Evolutionary conservation across 2,113 vertebrate genomes (phyloP), one percentile per base, ranked within the genome.

Genomic region (Apteryx mantelli): DNA sequence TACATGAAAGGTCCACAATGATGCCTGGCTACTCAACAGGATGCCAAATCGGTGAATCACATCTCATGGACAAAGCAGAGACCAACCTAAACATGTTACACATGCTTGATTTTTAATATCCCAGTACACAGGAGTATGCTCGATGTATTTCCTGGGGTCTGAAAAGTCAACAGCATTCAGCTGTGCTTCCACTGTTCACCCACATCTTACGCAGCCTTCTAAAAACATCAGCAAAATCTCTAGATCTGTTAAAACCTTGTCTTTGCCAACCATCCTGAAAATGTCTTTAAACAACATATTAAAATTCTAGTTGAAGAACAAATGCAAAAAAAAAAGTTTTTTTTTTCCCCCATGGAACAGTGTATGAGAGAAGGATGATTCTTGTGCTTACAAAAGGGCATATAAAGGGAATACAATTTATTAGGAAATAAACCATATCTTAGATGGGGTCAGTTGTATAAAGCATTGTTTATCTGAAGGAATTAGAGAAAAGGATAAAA

Each of bases 11-110:
- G 87, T 80, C 65, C 64, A 94, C 85, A 96, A 80, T 71, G 89
- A 90, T 95, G 94, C 82, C 87, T 91, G 82, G 96, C 84, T 91
- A 92, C 94, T 95, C 88, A 91, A 93, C 94, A 95, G 94, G 95
- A 95, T 95, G 91, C 97, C 91, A 94, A 13, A 77, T 63, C 52
- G 46, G 91, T 96, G 93, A 94, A 94, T 96, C 82, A 88, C 64
- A 61, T 93, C 91, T 88, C 79, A 42, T 52, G 95, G 82, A 65
- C 76, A 55, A 89, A 96, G 93, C 93, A 95, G 93, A 95, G 75
- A 75, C 75, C 84, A 74, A 78, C 70, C 78, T 81, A 70, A 94
- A 92, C 71, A 82, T 63, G 92, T 88, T 76, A 53, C 75, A 52
- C 44, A 70, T 63, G 83, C 84, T 92, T 9, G 3, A 42, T 73